These are phyloP conservation scores for Micromys minutus DNA, from an alignment of 2,113 vertebrate genomes.

Conservation along the genomic window DNA sequence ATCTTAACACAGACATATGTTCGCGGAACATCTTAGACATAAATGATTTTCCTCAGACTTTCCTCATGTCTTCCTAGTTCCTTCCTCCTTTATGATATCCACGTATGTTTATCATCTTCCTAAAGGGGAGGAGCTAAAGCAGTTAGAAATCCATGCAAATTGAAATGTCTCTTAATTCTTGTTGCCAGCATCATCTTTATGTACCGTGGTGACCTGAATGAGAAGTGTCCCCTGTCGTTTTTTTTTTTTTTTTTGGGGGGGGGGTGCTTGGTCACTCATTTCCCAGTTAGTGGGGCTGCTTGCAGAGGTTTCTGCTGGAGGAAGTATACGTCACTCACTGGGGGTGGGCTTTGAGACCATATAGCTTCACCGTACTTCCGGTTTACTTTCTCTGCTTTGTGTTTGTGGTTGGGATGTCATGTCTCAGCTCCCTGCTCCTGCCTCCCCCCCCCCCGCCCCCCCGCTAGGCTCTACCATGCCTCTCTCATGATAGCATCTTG, in stretches of 20 bases:
- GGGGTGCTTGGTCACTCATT: neutral
- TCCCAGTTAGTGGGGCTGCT: neutral
- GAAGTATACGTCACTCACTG: neutral
- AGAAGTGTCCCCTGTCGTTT: neutral
- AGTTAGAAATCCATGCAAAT: neutral
- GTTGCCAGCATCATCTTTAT: neutral
- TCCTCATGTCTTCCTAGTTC: neutral
- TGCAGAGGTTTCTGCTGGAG: neutral
- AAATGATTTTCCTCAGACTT: slow-evolving; percentile 12
- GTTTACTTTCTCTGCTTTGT: neutral
- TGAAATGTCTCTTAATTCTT: neutral
- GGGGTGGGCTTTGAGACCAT: neutral
- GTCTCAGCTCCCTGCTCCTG: neutral
- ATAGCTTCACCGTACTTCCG: neutral
- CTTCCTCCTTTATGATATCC: slow-evolving; percentile 7
- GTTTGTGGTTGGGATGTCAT: neutral
- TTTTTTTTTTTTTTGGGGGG: no score
- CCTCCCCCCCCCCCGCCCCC: neutral
- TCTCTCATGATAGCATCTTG: neutral
- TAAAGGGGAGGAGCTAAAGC: neutral
- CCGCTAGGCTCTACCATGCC: neutral
- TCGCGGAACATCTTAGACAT: slow-evolving; percentile 20
- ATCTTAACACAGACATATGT: neutral
- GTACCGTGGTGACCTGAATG: neutral
- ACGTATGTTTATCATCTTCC: neutral